Evolutionary conservation across 2,113 vertebrate genomes (phyloP), one percentile per base, ranked within the genome.

Genomic region (Tamias sibiricus): DNA sequence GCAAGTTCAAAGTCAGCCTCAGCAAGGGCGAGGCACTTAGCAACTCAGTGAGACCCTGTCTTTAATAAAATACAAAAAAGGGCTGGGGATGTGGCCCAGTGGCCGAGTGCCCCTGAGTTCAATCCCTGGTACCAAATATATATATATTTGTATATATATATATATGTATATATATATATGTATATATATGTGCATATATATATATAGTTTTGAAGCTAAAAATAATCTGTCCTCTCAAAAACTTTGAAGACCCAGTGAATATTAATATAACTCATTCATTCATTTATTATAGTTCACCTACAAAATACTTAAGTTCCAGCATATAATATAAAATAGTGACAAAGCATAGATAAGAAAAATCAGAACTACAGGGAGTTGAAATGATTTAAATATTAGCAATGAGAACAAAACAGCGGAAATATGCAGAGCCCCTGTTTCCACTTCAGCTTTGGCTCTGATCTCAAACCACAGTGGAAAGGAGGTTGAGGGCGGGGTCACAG

Each of bases 191-290:
- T n/a, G n/a, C n/a, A n/a, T n/a, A n/a, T n/a, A n/a, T n/a, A n/a
- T n/a, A n/a, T n/a, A n/a, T n/a, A n/a, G n/a, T 84, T 94, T 92
- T 94, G 40, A 95, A 95, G 28, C 40, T 68, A 77, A 94, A 94
- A 90, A 87, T 84, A 72, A 9, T 59, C 40, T 24, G 1, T 42
- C 52, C 14, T 95, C 8, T 19, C 76, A 71, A 42, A 11, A 57
- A 32, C 30, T 91, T 89, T 68, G 40, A 97, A 81, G 49, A 22
- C 40, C 87, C 88, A 49, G 30, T 72, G 42, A 85, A 62, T 81
- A 91, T 28, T 64, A 91, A 72, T n/a, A n/a, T n/a, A n/a, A 71
- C 4, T 16, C 66, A 85, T 47, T 35, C 19, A 74, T 72, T 86
- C 57, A 90, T 37, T 74, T 37, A 37, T 62, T 69, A 24, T 52